Base-by-base conservation (phyloP, 2,797 vertebrate genomes). In the Hylomyscus alleni region DNA sequence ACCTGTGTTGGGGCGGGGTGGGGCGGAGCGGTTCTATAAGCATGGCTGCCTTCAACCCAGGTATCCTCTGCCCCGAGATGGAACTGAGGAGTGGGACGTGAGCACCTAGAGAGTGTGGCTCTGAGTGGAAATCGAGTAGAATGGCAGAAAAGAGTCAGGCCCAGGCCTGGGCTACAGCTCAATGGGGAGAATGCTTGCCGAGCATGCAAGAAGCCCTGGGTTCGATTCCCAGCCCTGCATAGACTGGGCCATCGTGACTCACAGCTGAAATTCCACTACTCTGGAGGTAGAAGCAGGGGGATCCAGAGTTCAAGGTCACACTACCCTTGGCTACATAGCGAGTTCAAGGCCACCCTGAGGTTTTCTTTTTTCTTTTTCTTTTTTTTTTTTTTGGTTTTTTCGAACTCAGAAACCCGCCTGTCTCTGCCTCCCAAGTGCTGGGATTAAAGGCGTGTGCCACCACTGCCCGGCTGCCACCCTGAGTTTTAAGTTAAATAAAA, bases 1-100 rank as follows among this genome's bases (percentile, higher is more conserved):
- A 10, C 0, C 0, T 0, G 5, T 82, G 40, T n/a, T 67, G 29
- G 81, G 73, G n/a, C 20, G 17, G n/a, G n/a, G 13, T 67, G 29
- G 81, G 73, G n/a, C 20, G 17, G n/a, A 26, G 13, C 67, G 22
- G 6, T 14, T 20, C 31, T 34, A 52, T 76, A 88, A 73, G 5
- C 80, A 34, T 19, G 80, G 44, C 40, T 26, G 44, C 89, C 62
- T 81, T 40, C n/a, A 29, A 29, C 29, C 40, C 37, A 26, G 56
- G 34, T 0, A 0, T 14, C 56, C 10, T n/a, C 20, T 77, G 31
- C 52, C 62, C 0, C 0, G 0, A 13, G 19, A 12, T 3, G 86
- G 60, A 60, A 47, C 91, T 9, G 31, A 56, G 80, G 26, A 40
- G 50, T 4, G 31, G 29, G 34, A 34, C 12, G 65, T 24, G 20